Evolutionary conservation across 2,797 vertebrate species (phyloP).

Genomic region (Arnoldichthys spilopterus): DNA sequence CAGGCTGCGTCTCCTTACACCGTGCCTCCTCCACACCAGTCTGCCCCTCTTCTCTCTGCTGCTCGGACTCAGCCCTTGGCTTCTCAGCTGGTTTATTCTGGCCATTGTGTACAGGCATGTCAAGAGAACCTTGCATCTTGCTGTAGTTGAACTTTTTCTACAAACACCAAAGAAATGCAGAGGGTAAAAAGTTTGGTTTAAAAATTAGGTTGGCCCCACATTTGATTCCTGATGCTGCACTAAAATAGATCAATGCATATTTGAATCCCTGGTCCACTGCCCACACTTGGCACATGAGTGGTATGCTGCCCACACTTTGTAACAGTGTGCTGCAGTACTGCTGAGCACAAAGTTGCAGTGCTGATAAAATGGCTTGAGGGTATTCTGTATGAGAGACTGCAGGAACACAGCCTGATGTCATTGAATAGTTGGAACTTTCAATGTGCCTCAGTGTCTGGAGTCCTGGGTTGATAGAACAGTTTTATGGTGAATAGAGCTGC

Average conservation of each 20-base stretch:
- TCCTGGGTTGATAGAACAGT: not conserved
- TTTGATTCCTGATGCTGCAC: conserved; percentile 23
- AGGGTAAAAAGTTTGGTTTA: conserved; percentile 23
- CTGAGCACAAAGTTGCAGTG: not conserved
- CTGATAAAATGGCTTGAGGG: conserved; percentile 28
- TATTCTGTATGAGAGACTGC: conserved; percentile 10
- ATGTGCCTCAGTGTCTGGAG: not conserved
- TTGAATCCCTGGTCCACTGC: conserved; percentile 27
- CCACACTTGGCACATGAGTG: conserved; percentile 37
- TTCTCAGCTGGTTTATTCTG: conserved; percentile 81
- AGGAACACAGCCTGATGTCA: conserved; percentile 20
- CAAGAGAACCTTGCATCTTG: conserved; percentile 95
- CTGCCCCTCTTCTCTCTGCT: conserved; percentile 75
- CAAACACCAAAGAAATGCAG: conserved; percentile 19
- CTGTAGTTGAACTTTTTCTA: conserved; percentile 89
- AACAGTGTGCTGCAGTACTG: not conserved
- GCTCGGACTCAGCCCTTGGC: conserved; percentile 79
- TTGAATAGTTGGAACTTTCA: conserved; percentile 3
- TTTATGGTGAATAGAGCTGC: not conserved
- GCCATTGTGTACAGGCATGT: conserved; percentile 79
- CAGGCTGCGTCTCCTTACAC: conserved; percentile 87
- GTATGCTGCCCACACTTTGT: not conserved
- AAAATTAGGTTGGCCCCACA: conserved; percentile 5
- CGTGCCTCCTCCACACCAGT: conserved; percentile 71
- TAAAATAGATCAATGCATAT: conserved; percentile 34